Conservation (phyloP, 2,797 vertebrate genomes). For the Pangasius macronema region DNA sequence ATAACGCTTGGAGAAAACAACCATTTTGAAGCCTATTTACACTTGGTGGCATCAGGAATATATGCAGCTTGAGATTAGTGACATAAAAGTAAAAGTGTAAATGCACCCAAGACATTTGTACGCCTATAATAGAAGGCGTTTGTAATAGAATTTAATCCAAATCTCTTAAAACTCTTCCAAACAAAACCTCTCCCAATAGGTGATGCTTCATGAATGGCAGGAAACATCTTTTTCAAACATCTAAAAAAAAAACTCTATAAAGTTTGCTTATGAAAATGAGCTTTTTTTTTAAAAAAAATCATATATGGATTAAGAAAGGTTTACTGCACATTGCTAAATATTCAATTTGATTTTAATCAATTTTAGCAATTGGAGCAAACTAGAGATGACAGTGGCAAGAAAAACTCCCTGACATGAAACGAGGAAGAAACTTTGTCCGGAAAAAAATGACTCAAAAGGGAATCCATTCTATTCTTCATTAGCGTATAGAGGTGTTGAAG, state of each 20-base stretch:
- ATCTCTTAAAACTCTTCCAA: background rate
- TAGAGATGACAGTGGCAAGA: background rate
- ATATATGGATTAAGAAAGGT: background rate
- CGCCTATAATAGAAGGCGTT: background rate
- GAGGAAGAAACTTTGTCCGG: background rate
- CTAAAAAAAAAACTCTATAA: background rate
- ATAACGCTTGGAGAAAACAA: background rate
- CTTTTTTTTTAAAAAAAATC: background rate
- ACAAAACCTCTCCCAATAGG: background rate
- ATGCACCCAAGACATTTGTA: background rate
- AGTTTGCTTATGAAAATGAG: background rate
- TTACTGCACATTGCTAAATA: background rate
- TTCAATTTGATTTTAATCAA: background rate
- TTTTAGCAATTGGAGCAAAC: background rate
- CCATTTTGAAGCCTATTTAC: background rate
- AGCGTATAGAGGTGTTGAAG: background rate
- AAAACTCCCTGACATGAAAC: background rate
- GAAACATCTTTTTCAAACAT: background rate
- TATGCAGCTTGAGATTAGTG: background rate
- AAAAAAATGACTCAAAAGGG: background rate
- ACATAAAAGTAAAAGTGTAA: background rate
- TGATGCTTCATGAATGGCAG: background rate
- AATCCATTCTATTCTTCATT: background rate
- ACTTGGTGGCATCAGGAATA: background rate
- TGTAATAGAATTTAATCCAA: background rate